phyloP scores from a whole-genome alignment of 2,113 vertebrate species.

The Salvator merianae region DNA sequence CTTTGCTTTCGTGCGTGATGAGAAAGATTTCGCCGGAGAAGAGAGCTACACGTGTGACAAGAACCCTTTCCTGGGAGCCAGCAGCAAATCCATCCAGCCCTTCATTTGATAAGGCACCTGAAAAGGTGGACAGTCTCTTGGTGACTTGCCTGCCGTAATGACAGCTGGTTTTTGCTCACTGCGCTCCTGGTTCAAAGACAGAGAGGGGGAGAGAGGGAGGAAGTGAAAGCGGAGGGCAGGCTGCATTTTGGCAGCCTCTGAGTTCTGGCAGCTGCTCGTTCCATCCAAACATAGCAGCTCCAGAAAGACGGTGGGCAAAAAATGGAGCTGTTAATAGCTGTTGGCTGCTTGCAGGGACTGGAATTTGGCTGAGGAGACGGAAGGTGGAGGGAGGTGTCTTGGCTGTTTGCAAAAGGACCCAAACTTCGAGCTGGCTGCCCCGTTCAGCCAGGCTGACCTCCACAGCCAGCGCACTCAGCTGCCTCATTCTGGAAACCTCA shows the following conservation, averaged over 20 bases:
- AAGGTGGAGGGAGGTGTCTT: not conserved
- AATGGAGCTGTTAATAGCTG: not conserved
- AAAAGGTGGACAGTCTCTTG: not conserved
- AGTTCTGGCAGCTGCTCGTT: not conserved
- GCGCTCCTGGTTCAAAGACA: not conserved
- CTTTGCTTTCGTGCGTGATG: no score
- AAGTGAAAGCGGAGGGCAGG: not conserved
- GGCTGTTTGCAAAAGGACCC: not conserved
- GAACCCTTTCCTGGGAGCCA: no score
- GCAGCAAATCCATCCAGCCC: no score
- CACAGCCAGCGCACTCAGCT: not conserved
- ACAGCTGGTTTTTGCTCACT: not conserved
- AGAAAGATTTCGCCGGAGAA: not conserved
- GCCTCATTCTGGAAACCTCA: not conserved
- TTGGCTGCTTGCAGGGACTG: not conserved
- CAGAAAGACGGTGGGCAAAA: not conserved
- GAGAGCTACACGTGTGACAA: not conserved
- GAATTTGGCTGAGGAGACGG: not conserved
- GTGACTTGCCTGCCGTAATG: not conserved
- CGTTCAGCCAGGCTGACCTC: not conserved
- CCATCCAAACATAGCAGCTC: not conserved
- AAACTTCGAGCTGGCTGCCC: not conserved
- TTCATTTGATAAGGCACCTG: not conserved
- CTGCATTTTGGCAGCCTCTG: not conserved
- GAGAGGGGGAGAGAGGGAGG: no score